A percentile compares a stretch with the other conserved stretches of the same genome.
Conservation (phyloP, 2,797 vertebrate genomes). For the Oreortyx pictus region DNA sequence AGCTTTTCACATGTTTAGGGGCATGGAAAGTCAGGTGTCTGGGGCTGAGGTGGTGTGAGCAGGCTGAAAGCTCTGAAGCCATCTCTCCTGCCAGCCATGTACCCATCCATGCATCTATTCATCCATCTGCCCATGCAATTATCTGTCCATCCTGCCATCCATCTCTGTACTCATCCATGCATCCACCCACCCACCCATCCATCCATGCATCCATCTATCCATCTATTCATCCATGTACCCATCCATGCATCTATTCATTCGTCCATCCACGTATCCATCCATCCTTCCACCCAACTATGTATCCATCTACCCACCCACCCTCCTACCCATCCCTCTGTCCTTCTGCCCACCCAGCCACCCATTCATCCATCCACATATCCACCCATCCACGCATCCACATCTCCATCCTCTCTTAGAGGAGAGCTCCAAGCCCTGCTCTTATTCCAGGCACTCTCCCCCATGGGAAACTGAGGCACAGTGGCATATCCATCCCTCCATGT, state of each 20-base stretch:
- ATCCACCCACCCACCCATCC: background rate
- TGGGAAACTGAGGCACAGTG: background rate
- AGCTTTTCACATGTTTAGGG: background rate
- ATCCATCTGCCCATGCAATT: rapidly evolving
- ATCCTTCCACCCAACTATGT: too few relatives aligned
- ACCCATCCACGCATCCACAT: background rate
- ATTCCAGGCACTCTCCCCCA: background rate
- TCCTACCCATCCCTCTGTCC: too few relatives aligned
- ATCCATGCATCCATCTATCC: too few relatives aligned
- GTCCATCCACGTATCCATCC: too few relatives aligned
- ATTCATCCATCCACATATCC: background rate
- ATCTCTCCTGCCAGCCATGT: background rate
- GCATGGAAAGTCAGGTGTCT: background rate
- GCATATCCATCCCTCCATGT: rapidly evolving
- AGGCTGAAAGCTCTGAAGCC: background rate
- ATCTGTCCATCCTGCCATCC: too few relatives aligned
- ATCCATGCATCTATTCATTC: background rate
- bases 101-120: too few relatives aligned
- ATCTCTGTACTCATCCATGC: background rate
- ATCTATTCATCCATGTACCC: background rate
- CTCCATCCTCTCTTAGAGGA: background rate
- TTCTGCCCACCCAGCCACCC: too few relatives aligned
- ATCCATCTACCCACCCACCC: rapidly evolving
- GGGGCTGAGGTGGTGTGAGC: background rate
- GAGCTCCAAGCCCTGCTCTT: background rate